Evolutionary conservation across 2,113 vertebrate species (phyloP).

Genomic region (Cyanoderma ruficeps): DNA sequence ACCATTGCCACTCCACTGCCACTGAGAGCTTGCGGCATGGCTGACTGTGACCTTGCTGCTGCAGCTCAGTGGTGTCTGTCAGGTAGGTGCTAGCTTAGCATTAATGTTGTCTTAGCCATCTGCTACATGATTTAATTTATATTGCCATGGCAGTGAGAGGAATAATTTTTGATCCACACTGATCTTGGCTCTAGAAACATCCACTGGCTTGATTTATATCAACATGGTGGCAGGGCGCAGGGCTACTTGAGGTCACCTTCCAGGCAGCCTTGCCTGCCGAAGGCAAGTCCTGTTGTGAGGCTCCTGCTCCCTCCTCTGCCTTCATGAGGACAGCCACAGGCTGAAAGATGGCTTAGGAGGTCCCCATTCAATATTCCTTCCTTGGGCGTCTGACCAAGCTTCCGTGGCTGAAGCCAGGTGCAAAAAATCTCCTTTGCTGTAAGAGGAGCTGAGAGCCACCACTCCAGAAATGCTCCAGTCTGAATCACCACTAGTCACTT

Average conservation of each 20-base stretch:
- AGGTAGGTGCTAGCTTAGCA: neutral
- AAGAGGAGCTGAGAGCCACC: neutral
- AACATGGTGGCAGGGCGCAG: neutral
- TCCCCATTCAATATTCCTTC: neutral
- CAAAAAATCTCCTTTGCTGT: neutral
- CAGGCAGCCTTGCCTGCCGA: neutral
- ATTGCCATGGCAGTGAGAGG: neutral
- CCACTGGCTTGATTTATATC: neutral
- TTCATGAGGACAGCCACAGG: neutral
- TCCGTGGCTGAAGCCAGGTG: neutral
- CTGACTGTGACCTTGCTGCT: neutral
- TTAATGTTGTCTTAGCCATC: neutral
- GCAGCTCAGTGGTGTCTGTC: neutral
- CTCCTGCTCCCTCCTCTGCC: neutral
- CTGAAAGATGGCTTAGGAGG: neutral
- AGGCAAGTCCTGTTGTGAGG: neutral
- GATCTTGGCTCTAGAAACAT: neutral
- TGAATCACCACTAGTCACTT: rapidly evolving
- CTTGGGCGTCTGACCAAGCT: neutral
- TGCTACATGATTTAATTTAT: neutral
- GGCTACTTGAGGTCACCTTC: neutral
- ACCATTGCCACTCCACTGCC: neutral
- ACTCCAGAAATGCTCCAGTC: neutral
- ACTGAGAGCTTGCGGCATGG: rapidly evolving
- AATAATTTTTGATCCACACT: neutral